Evolutionary conservation across 2,888 invertebrate species (phyloP).

Genomic region (Sisyra nigra): DNA sequence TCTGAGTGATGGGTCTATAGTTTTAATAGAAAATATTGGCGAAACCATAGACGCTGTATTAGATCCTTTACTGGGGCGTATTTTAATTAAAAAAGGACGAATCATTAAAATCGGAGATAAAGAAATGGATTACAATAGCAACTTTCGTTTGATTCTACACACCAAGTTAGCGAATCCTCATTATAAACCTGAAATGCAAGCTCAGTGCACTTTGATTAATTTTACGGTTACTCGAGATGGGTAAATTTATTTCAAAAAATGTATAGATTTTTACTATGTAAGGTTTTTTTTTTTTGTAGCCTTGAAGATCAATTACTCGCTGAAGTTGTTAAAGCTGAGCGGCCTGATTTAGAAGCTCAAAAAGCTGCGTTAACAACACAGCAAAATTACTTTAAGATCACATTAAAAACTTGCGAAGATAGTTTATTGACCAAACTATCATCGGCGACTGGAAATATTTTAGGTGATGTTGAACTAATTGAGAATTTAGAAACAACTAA

Average conservation of each 20-base stretch:
- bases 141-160: constrained; percentile 72
- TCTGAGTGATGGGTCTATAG: constrained; percentile 54
- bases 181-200: constrained; percentile 94
- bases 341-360: constrained; percentile 75
- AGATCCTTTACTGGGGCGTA: constrained; percentile 74
- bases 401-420: constrained; percentile 77
- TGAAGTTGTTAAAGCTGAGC: constrained; percentile 83
- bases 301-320: constrained; percentile 89
- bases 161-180: constrained; percentile 92
- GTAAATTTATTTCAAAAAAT: constrained; percentile 16
- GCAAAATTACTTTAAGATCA: constrained; percentile 90
- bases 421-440: constrained; percentile 73
- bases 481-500: constrained; percentile 88
- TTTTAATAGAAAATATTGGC: constrained; percentile 81
- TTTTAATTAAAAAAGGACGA: constrained; percentile 76
- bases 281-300: constrained; percentile 18
- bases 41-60: constrained; percentile 82
- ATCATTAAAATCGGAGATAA: constrained; percentile 75
- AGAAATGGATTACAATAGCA: constrained; percentile 75
- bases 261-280: not conserved
- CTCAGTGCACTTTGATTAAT: constrained; percentile 88
- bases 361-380: constrained; percentile 76
- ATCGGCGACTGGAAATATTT: constrained; percentile 80
- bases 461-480: constrained; percentile 80
- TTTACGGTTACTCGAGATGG: constrained; percentile 91